Evolutionary conservation across 2,888 invertebrate species (phyloP).

Genomic region (Opisthograptis luteolata): DNA sequence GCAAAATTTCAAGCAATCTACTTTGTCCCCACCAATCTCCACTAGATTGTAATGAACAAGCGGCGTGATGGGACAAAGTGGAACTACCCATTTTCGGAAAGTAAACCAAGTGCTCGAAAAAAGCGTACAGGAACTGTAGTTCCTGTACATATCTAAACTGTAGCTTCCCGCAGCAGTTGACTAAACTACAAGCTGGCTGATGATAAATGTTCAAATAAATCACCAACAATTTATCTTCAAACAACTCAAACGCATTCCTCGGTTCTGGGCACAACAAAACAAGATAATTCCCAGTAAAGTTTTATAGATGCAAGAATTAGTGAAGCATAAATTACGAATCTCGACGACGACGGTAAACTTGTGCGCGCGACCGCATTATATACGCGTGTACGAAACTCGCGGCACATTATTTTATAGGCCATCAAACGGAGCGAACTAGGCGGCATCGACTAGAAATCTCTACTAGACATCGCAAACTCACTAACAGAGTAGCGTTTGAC

Average conservation of each 20-base stretch:
- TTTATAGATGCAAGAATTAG: constrained; percentile 26
- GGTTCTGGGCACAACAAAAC: constrained; percentile 21
- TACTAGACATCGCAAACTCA: too few species aligned
- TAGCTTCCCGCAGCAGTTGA: too few species aligned
- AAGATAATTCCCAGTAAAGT: constrained; percentile 14
- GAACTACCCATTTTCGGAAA: too few species aligned
- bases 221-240: not conserved
- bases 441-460: not conserved
- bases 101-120: too few species aligned
- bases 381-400: not conserved
- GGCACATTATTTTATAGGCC: constrained; percentile 15
- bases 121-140: too few species aligned
- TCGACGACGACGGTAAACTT: constrained; percentile 11
- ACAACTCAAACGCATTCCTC: constrained; percentile 5
- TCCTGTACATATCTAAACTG: too few species aligned
- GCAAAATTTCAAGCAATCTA: too few species aligned
- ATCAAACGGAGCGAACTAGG: constrained; percentile 21
- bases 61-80: too few species aligned
- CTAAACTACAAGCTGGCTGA: not conserved
- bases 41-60: too few species aligned
- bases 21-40: too few species aligned
- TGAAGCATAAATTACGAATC: constrained; percentile 16
- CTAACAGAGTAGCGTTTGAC: too few species aligned
- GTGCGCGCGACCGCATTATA: constrained; percentile 1
- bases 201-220: constrained; percentile 6